These are phyloP conservation scores for Callosobruchus maculatus DNA, from an alignment of 2,888 invertebrate genomes.

Conservation along the genomic window DNA sequence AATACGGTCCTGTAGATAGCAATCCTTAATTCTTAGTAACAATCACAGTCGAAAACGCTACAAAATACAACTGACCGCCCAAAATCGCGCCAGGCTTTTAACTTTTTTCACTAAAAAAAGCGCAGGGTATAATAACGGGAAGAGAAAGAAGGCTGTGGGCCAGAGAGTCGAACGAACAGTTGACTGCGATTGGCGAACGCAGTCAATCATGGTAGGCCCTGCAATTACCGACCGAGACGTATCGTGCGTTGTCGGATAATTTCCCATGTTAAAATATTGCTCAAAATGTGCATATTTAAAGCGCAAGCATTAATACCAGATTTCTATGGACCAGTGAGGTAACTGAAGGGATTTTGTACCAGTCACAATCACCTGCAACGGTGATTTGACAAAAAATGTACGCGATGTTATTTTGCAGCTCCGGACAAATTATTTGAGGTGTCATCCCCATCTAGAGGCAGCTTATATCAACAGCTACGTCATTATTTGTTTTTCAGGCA, in stretches of 20 bases:
- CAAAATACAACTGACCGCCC: not conserved
- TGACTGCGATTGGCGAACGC: constrained; percentile 30
- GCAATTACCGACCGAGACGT: constrained; percentile 30
- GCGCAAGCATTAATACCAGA: not conserved
- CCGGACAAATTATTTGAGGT: too few relatives aligned
- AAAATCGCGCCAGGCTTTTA: constrained; percentile 32
- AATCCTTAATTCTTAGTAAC: not conserved
- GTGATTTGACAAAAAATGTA: too few relatives aligned
- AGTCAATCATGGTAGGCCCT: constrained; percentile 38
- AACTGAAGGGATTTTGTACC: not conserved
- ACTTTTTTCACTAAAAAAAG: constrained; percentile 33
- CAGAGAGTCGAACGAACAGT: not conserved
- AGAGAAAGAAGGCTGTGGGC: not conserved
- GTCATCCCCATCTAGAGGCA: too few relatives aligned
- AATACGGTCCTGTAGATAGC: not conserved
- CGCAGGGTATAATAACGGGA: not conserved
- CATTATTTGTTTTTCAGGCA: too few relatives aligned
- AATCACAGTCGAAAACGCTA: not conserved
- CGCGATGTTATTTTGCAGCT: too few relatives aligned
- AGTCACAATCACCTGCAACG: too few relatives aligned
- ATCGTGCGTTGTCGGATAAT: constrained; percentile 1
- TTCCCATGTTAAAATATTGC: constrained; percentile 4
- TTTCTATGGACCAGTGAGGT: not conserved
- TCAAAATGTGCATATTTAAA: constrained; percentile 5
- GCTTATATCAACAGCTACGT: too few relatives aligned